phyloP scores from a whole-genome alignment of 2,888 invertebrate genomes.

The Incurvaria masculella region DNA sequence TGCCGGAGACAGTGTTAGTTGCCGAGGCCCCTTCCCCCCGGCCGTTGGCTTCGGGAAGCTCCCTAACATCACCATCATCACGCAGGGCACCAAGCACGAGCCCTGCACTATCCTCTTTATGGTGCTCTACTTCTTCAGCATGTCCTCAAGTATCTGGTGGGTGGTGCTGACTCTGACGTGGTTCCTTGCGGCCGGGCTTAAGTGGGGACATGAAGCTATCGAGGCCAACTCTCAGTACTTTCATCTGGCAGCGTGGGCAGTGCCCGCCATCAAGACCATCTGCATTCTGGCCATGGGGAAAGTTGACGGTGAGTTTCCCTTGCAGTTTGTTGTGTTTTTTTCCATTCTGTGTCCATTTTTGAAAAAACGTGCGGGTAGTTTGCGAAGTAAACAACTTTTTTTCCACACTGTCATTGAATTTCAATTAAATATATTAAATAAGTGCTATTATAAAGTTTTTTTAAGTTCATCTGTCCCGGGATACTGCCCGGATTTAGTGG shows the following conservation, averaged over 20 bases:
- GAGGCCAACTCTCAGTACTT: slow-evolving; percentile 97
- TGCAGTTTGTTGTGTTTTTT: background rate
- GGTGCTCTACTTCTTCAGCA: slow-evolving; percentile 93
- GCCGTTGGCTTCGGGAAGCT: slow-evolving; percentile 67
- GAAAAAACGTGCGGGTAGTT: too few species aligned
- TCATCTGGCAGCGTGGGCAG: slow-evolving; percentile 97
- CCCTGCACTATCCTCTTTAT: slow-evolving; percentile 92
- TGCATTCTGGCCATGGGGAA: slow-evolving; percentile 92
- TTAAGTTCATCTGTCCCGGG: too few species aligned
- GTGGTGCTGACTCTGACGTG: slow-evolving; percentile 93
- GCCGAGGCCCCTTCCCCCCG: slow-evolving; percentile 75
- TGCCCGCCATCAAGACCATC: slow-evolving; percentile 94
- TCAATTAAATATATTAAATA: too few species aligned
- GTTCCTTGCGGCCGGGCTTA: slow-evolving; percentile 94
- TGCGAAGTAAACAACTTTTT: too few species aligned
- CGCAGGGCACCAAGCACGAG: slow-evolving; percentile 82
- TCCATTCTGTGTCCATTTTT: too few species aligned
- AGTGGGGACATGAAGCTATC: slow-evolving; percentile 98
- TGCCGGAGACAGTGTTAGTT: slow-evolving; percentile 78
- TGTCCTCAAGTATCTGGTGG: slow-evolving; percentile 98
- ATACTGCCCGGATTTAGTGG: too few species aligned
- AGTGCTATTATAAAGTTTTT: too few species aligned
- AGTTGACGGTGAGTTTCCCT: slow-evolving; percentile 82
- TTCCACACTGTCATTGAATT: too few species aligned
- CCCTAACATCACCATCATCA: slow-evolving; percentile 78